Conservation (phyloP, 2,888 invertebrate species). For the Pedicia rivosa region DNA sequence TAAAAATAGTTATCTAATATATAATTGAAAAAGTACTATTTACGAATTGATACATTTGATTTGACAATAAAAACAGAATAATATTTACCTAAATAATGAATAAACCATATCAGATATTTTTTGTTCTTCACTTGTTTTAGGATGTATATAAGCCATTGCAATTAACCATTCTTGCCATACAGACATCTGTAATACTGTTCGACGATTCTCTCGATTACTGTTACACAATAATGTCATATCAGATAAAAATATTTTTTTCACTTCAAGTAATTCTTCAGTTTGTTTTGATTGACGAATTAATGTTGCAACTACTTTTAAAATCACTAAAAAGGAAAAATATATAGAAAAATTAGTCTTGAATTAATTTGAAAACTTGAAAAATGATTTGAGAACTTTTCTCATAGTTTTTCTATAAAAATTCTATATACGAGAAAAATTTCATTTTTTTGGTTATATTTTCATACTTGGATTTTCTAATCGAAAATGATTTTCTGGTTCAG, state of each 20-base stretch:
- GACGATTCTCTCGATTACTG: slow-evolving; percentile 90
- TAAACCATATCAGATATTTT: slow-evolving; percentile 98
- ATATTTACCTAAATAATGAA: slow-evolving; percentile 51
- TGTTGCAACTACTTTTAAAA: slow-evolving; percentile 96
- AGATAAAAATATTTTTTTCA: slow-evolving; percentile 90
- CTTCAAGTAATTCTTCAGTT: slow-evolving; percentile 76
- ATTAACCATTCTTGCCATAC: slow-evolving; percentile 99
- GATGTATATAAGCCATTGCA: slow-evolving; percentile 96
- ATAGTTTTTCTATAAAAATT: slow-evolving; percentile 5
- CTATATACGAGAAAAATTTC: slow-evolving; percentile 5
- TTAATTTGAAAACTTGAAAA: too few relatives aligned
- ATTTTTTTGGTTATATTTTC: slow-evolving; percentile 19
- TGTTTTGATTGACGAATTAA: slow-evolving; percentile 93
- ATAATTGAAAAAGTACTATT: background rate
- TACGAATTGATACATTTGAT: background rate
- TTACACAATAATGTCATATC: slow-evolving; percentile 98
- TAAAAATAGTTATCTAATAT: too few relatives aligned
- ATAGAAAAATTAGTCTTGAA: background rate
- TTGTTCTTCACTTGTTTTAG: slow-evolving; percentile 86
- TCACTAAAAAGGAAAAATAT: slow-evolving; percentile 47
- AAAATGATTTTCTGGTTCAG: slow-evolving; percentile 90
- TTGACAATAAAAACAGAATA: background rate
- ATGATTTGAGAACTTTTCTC: too few relatives aligned
- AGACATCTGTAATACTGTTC: slow-evolving; percentile 98
- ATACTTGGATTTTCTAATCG: slow-evolving; percentile 92